Evolutionary conservation across 2,797 vertebrate genomes (phyloP).

Genomic region (Microtus californicus): DNA sequence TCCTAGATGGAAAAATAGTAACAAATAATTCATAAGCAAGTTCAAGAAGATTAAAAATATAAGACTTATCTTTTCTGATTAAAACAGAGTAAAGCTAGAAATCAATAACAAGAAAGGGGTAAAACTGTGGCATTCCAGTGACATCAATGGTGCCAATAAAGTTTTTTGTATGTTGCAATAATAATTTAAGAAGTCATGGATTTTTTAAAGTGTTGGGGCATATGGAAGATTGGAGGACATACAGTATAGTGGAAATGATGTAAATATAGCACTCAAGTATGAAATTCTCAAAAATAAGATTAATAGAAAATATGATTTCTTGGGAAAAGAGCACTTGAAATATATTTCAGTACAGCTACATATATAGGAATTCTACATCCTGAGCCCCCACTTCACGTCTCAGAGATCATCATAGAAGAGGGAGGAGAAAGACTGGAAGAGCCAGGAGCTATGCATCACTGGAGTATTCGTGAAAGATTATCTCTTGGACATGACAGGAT

Average conservation of each 20-base stretch:
- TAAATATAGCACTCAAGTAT: neutral
- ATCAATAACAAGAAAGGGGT: neutral
- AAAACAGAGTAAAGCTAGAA: neutral
- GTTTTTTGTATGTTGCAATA: neutral
- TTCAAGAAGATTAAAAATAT: neutral
- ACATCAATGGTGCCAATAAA: neutral
- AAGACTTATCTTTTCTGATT: neutral
- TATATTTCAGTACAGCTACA: neutral
- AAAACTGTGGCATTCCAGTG: neutral
- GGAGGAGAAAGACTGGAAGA: neutral
- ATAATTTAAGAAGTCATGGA: neutral
- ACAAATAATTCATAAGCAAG: neutral
- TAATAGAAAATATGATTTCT: neutral
- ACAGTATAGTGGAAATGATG: neutral
- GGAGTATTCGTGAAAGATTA: too few relatives aligned
- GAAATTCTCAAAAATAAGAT: neutral
- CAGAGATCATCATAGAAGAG: too few relatives aligned
- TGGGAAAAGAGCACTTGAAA: neutral
- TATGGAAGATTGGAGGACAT: neutral
- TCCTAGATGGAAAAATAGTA: neutral
- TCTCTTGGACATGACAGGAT: neutral
- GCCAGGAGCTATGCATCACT: neutral
- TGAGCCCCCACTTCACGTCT: neutral
- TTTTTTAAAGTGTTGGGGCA: neutral
- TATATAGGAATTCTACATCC: neutral